phyloP scores from a whole-genome alignment of 2,888 invertebrate genomes.

The Gymnoscelis rufifasciata region DNA sequence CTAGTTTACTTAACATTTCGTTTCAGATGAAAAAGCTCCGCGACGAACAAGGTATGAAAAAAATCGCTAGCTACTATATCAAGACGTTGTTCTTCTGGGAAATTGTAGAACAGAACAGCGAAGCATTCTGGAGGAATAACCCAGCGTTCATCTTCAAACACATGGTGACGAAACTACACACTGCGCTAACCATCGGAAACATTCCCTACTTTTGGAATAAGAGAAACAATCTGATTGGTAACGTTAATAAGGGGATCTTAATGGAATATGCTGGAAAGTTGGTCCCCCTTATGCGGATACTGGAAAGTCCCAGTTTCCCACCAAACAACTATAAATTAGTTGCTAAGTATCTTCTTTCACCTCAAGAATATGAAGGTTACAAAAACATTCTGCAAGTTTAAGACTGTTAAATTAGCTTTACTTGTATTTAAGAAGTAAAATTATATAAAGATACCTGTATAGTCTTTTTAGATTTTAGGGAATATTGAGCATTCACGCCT shows the following conservation, averaged over 20 bases:
- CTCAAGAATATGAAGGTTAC: constrained; percentile 42
- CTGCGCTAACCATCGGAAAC: constrained; percentile 38
- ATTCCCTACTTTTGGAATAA: constrained; percentile 74
- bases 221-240: constrained; percentile 60
- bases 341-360: constrained; percentile 48
- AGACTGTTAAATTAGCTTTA: neutral
- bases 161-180: constrained; percentile 59
- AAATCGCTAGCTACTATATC: constrained; percentile 78
- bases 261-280: constrained; percentile 43
- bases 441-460: too few species aligned
- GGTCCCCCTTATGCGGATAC: constrained; percentile 35
- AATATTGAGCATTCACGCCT: too few species aligned
- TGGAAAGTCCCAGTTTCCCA: constrained; percentile 38
- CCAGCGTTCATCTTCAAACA: constrained; percentile 50
- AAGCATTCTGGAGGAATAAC: constrained; percentile 46
- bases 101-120: constrained; percentile 37
- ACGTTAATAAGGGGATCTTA: constrained; percentile 32
- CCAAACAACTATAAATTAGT: constrained; percentile 41
- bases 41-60: constrained; percentile 57
- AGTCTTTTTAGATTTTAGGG: too few species aligned
- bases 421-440: neutral
- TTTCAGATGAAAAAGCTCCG: constrained; percentile 73
- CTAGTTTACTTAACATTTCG: too few species aligned
- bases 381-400: constrained; percentile 39
- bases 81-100: constrained; percentile 75